Percentiles rank a stretch among this genome's conserved stretches.
Conservation (phyloP, 2,113 vertebrate genomes). For the Calonectris borealis region DNA sequence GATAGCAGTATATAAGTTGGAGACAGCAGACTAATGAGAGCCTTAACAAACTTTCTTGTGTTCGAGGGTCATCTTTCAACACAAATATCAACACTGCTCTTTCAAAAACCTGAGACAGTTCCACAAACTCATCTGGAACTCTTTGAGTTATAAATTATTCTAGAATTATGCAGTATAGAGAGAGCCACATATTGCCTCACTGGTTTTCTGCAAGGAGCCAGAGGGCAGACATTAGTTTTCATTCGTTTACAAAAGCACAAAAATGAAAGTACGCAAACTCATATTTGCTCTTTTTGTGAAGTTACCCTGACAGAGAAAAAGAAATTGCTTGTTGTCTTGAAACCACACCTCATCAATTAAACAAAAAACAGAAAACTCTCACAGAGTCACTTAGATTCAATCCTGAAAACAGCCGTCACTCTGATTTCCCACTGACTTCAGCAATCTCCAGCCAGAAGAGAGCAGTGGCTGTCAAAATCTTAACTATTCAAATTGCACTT, state of each 20-base stretch:
- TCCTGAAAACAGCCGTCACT: neutral
- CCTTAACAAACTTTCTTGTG: neutral
- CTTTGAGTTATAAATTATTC: neutral
- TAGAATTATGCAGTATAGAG: neutral
- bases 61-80: neutral
- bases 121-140: slow-evolving; percentile 15
- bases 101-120: slow-evolving; percentile 3
- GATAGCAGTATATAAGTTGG: neutral
- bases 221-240: neutral
- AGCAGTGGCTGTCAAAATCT: neutral
- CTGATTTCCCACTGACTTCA: neutral
- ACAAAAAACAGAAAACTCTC: neutral
- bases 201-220: slow-evolving; percentile 21
- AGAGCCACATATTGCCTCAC: neutral
- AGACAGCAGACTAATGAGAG: neutral
- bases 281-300: neutral
- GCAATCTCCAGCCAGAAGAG: neutral
- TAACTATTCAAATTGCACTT: neutral
- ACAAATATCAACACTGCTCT: neutral
- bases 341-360: neutral
- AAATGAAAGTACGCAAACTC: neutral
- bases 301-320: neutral
- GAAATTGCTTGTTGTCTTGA: neutral
- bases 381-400: neutral
- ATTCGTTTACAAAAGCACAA: neutral